phyloP scores from a whole-genome alignment of 2,797 vertebrate species.

The Fundulus diaphanus region DNA sequence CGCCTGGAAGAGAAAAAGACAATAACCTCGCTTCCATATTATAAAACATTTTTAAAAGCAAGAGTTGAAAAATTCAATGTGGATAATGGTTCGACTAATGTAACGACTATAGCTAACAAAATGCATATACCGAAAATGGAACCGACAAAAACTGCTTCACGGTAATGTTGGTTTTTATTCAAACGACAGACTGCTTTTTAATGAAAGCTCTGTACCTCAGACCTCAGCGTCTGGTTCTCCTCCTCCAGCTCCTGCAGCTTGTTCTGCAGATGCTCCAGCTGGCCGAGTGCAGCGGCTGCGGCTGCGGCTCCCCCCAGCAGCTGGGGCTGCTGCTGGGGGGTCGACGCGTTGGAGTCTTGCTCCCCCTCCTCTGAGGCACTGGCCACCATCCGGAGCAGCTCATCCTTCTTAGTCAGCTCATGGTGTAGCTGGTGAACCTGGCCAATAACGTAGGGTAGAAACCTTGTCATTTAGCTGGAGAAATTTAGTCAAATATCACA shows the following conservation, averaged over 20 bases:
- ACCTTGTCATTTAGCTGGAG: not conserved
- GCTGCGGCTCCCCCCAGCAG: constrained; percentile 59
- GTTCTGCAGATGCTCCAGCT: constrained; percentile 90
- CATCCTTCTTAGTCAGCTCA: constrained; percentile 94
- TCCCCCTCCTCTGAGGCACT: constrained; percentile 95
- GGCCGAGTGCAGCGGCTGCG: constrained; percentile 81
- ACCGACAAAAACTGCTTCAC: not conserved
- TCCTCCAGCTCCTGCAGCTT: constrained; percentile 95
- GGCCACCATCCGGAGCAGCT: constrained; percentile 92
- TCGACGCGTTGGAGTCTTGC: constrained; percentile 91
- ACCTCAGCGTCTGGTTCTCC: constrained; percentile 90
- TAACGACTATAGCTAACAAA: too few relatives aligned
- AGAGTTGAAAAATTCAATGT: too few relatives aligned
- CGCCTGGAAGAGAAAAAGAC: constrained; percentile 79
- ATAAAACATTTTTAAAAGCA: not conserved
- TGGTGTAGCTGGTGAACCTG: constrained; percentile 98
- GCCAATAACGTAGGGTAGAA: not conserved
- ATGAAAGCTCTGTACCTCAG: constrained; percentile 80
- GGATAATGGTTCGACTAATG: too few relatives aligned
- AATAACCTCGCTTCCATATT: too few relatives aligned
- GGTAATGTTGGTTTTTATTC: not conserved
- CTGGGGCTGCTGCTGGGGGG: constrained; percentile 83
- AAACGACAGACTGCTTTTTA: not conserved
- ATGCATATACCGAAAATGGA: too few relatives aligned
- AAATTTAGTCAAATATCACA: not conserved